Conservation (phyloP, 2,888 invertebrate species). For the Iselma pallidipennis region DNA sequence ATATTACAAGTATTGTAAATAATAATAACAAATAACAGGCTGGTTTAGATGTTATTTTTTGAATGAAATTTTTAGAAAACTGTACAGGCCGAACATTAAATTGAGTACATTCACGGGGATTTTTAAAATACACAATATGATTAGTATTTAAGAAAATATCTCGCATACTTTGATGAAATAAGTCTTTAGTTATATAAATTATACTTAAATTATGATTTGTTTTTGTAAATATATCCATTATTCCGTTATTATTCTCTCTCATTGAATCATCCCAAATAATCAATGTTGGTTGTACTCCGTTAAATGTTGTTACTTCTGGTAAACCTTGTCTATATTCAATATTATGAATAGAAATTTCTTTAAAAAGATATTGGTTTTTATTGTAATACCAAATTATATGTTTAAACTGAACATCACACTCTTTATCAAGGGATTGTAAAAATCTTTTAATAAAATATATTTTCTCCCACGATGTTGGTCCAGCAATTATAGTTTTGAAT, state of each 20-base stretch:
- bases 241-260: background rate
- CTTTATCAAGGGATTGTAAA: constrained; percentile 6
- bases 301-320: constrained; percentile 9
- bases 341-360: background rate
- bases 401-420: constrained; percentile 14
- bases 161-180: constrained; percentile 32
- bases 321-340: constrained; percentile 14
- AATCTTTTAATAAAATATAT: constrained; percentile 10
- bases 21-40: too few species aligned
- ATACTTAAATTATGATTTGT: constrained; percentile 22
- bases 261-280: constrained; percentile 24
- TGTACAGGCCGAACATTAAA: too few species aligned
- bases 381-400: constrained; percentile 13
- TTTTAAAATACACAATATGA: constrained; percentile 34
- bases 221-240: constrained; percentile 34
- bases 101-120: constrained; percentile 29
- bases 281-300: constrained; percentile 10
- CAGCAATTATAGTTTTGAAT: constrained; percentile 11
- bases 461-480: constrained; percentile 18
- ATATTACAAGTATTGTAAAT: too few species aligned
- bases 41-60: too few species aligned
- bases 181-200: constrained; percentile 29
- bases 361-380: constrained; percentile 4
- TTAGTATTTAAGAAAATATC: constrained; percentile 33
- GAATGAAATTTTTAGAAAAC: too few species aligned